A percentile compares a stretch with the other conserved stretches of the same genome.
Conservation (phyloP, 2,797 vertebrate genomes). For the Propithecus perrieri region DNA sequence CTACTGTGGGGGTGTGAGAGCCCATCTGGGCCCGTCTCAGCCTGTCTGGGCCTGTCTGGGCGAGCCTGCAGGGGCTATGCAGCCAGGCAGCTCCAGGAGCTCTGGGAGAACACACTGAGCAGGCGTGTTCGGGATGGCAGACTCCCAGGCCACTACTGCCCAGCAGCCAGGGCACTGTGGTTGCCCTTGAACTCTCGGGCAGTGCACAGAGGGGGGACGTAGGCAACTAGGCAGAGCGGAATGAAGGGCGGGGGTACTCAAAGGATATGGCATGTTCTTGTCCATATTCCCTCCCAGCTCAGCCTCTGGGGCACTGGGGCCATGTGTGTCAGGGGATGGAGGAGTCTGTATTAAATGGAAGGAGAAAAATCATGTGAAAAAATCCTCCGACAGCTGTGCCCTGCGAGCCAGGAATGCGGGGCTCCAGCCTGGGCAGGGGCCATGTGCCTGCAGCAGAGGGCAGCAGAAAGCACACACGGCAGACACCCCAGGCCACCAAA, state of each 20-base stretch:
- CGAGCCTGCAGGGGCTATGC: background rate
- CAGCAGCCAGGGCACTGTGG: background rate
- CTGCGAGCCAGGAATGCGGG: background rate
- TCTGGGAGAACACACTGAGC: background rate
- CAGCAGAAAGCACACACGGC: rapidly evolving
- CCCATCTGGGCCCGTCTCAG: background rate
- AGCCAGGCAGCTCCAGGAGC: background rate
- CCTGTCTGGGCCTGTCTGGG: background rate
- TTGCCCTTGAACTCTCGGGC: background rate
- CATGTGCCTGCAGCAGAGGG: rapidly evolving
- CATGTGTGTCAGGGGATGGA: background rate
- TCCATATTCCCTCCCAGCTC: background rate
- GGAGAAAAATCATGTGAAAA: background rate
- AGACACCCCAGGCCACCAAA: background rate
- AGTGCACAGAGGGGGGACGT: background rate
- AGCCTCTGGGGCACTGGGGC: background rate
- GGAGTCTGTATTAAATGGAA: background rate
- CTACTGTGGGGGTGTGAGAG: background rate
- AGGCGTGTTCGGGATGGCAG: background rate
- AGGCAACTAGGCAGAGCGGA: background rate
- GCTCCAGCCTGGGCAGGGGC: rapidly evolving
- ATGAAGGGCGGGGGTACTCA: too few species aligned
- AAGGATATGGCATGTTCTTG: background rate
- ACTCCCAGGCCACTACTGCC: background rate
- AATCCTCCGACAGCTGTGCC: background rate